Conservation (phyloP, 2,113 vertebrate genomes). For the Tor tambroides region DNA sequence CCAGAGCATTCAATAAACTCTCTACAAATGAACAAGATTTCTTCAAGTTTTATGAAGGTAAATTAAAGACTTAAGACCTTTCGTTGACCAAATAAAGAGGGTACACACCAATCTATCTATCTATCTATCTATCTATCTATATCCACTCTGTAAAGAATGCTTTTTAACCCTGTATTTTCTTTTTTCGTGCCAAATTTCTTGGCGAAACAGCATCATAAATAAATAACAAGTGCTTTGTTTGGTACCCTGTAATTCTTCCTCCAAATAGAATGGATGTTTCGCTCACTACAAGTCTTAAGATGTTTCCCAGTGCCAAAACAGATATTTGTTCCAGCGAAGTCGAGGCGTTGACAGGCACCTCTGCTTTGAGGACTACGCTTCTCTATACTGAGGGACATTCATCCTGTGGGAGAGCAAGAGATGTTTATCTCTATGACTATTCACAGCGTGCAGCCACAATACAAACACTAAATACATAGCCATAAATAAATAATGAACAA, state of each 20-base stretch:
- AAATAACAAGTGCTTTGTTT: conserved; percentile 19
- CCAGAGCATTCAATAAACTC: neutral
- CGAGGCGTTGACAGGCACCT: conserved; percentile 9
- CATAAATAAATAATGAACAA: conserved; percentile 21
- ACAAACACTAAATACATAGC: neutral
- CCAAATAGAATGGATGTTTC: conserved; percentile 28
- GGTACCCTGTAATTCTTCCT: neutral
- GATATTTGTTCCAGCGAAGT: conserved; percentile 4
- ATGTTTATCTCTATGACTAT: conserved; percentile 35
- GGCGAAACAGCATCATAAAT: conserved; percentile 31
- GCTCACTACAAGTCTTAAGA: conserved; percentile 16
- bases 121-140: neutral
- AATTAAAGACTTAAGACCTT: too few species aligned
- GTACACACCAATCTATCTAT: too few species aligned
- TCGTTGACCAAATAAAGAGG: too few species aligned
- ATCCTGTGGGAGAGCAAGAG: conserved; percentile 23
- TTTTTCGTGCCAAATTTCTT: neutral
- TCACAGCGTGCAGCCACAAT: neutral
- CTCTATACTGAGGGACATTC: conserved; percentile 33
- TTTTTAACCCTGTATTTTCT: conserved; percentile 23
- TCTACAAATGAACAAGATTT: neutral
- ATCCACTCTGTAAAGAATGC: neutral
- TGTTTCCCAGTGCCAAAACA: conserved; percentile 23
- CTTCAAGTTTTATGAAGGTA: neutral
- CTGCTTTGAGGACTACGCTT: conserved; percentile 29